These are phyloP conservation scores for Corythornis vintsioides DNA, from an alignment of 2,113 vertebrate genomes.

Conservation along the genomic window DNA sequence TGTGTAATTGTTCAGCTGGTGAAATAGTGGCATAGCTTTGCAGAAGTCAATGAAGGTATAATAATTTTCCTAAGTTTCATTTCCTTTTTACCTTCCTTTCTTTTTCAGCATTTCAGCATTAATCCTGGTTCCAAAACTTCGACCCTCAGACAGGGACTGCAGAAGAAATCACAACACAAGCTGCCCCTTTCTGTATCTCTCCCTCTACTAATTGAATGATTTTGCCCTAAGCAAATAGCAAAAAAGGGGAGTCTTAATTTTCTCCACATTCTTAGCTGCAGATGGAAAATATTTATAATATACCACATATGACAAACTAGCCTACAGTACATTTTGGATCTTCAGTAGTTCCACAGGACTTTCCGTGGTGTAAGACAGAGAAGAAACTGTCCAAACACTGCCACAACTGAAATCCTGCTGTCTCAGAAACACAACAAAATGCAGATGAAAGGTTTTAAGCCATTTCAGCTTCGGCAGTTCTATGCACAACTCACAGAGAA, in stretches of 20 bases:
- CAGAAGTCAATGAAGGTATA: background rate
- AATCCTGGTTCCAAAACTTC: background rate
- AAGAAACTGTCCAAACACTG: background rate
- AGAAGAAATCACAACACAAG: background rate
- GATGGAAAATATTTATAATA: background rate
- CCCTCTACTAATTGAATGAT: background rate
- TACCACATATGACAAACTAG: background rate
- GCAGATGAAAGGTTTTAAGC: constrained; percentile 45
- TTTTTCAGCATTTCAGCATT: background rate
- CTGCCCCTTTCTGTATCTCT: background rate
- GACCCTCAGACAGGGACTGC: background rate
- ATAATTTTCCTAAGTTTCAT: background rate
- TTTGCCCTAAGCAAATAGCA: background rate
- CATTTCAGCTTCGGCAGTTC: background rate
- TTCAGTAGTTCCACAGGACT: background rate
- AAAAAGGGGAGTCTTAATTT: background rate
- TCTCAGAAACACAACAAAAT: background rate
- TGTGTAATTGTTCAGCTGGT: background rate
- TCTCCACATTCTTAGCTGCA: background rate
- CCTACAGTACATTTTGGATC: background rate
- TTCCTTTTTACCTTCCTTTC: background rate
- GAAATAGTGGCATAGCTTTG: background rate
- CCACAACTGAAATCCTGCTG: background rate
- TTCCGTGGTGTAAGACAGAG: background rate
- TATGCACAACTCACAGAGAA: background rate